Percentiles rank a stretch among this genome's conserved stretches.
Evolutionary conservation across 2,888 invertebrate species (phyloP).

Genomic region (Perdita meconis): DNA sequence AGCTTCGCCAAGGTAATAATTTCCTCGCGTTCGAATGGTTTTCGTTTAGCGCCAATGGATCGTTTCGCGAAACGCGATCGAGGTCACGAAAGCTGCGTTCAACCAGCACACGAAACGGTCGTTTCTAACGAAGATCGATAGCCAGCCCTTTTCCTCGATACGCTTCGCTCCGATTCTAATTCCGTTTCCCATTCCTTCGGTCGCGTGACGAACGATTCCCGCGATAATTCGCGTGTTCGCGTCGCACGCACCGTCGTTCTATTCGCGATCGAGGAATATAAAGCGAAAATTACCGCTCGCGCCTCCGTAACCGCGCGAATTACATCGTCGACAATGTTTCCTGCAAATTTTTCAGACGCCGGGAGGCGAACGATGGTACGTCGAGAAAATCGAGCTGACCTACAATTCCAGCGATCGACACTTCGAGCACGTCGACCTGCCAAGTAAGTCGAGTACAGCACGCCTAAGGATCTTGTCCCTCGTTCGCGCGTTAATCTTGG

Average conservation of each 20-base stretch:
- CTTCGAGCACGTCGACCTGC: constrained; percentile 84
- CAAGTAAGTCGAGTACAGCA: constrained; percentile 80
- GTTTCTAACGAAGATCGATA: constrained; percentile 40
- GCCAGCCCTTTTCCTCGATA: constrained; percentile 29
- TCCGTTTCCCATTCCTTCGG: constrained; percentile 28
- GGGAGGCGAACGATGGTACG: constrained; percentile 95
- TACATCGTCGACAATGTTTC: background rate
- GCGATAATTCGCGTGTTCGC: constrained; percentile 9
- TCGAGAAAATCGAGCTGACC: constrained; percentile 90
- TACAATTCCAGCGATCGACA: constrained; percentile 88
- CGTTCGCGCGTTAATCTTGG: background rate
- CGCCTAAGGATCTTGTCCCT: no score
- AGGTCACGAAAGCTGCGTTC: constrained; percentile 37
- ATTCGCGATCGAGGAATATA: background rate
- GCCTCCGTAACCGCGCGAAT: background rate
- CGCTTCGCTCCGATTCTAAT: constrained; percentile 29
- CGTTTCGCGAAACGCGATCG: constrained; percentile 8
- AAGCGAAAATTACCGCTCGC: background rate
- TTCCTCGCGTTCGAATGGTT: background rate
- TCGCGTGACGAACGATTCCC: constrained; percentile 38
- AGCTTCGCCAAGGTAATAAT: constrained; percentile 91
- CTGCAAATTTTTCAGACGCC: constrained; percentile 88
- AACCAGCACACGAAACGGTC: background rate
- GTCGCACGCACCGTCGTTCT: background rate
- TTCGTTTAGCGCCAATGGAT: background rate